Evolutionary conservation across 1,140 invertebrate genomes (phyloP).

Genomic region (Danaus plexippus): DNA sequence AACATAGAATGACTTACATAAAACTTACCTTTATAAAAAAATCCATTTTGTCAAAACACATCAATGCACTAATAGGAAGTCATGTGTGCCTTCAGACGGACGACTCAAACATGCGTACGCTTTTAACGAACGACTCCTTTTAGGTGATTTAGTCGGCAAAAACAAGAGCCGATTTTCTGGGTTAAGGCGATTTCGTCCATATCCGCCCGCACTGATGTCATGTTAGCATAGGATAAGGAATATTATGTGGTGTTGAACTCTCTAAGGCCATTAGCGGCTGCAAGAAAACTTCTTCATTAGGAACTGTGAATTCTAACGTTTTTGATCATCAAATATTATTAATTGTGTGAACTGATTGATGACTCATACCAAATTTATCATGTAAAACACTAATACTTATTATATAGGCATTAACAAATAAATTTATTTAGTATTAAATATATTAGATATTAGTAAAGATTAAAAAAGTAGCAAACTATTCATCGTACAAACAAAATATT

Average conservation of each 20-base stretch:
- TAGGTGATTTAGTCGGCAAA: conserved; percentile 28
- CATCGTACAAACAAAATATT: no score
- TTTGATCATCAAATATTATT: conserved; percentile 1
- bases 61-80: conserved; percentile 13
- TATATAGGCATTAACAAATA: no score
- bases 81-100: conserved; percentile 20
- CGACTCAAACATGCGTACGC: conserved; percentile 27
- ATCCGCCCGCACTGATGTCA: conserved; percentile 56
- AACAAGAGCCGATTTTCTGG: conserved; percentile 35
- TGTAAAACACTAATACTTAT: no score
- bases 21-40: neutral
- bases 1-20: no score
- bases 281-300: conserved; percentile 19
- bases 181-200: conserved; percentile 58
- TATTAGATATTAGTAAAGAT: no score
- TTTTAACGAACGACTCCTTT: conserved; percentile 40
- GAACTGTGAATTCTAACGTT: conserved; percentile 15
- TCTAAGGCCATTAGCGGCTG: conserved; percentile 24
- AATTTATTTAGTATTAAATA: no score
- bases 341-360: no score
- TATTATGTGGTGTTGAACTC: conserved; percentile 33
- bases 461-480: no score
- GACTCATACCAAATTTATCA: no score
- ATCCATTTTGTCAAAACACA: conserved; percentile 17
- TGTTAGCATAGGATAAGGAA: conserved; percentile 45